phyloP scores from a whole-genome alignment of 2,888 invertebrate genomes.

The Acleris literana region DNA sequence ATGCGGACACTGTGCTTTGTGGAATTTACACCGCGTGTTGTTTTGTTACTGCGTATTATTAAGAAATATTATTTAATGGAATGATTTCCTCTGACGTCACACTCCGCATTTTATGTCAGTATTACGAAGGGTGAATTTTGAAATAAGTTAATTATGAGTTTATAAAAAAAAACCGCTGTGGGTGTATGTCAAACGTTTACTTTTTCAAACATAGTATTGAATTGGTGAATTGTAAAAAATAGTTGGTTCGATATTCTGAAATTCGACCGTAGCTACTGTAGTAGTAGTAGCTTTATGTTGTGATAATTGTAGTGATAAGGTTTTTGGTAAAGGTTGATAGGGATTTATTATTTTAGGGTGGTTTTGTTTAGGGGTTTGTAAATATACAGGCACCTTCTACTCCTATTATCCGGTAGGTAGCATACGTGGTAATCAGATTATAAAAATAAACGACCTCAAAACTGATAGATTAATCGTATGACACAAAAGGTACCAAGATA shows the following conservation, averaged over 20 bases:
- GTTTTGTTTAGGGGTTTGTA: constrained; percentile 3
- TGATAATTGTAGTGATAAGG: constrained; percentile 7
- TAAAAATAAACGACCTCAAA: too few relatives aligned
- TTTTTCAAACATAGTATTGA: neutral
- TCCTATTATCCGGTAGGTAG: too few relatives aligned
- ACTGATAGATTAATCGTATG: too few relatives aligned
- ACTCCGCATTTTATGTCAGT: too few relatives aligned
- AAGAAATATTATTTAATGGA: constrained; percentile 25
- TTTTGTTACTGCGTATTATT: constrained; percentile 9
- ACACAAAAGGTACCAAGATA: too few relatives aligned
- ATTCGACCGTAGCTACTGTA: neutral
- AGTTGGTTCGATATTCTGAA: too few relatives aligned
- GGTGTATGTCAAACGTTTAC: too few relatives aligned
- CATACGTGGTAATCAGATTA: too few relatives aligned
- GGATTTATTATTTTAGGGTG: constrained; percentile 18
- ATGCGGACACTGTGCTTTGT: constrained; percentile 43
- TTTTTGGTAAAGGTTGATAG: constrained; percentile 25
- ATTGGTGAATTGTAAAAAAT: constrained; percentile 23
- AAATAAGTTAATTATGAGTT: too few relatives aligned
- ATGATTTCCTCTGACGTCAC: neutral
- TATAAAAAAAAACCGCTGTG: too few relatives aligned
- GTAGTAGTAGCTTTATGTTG: too few relatives aligned
- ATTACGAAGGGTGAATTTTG: too few relatives aligned
- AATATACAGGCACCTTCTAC: neutral
- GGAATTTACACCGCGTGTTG: constrained; percentile 16